Evolutionary conservation across 53 echinoderm and acorn worm species (phyloP).

Genomic region (Patiria pectinifera): DNA sequence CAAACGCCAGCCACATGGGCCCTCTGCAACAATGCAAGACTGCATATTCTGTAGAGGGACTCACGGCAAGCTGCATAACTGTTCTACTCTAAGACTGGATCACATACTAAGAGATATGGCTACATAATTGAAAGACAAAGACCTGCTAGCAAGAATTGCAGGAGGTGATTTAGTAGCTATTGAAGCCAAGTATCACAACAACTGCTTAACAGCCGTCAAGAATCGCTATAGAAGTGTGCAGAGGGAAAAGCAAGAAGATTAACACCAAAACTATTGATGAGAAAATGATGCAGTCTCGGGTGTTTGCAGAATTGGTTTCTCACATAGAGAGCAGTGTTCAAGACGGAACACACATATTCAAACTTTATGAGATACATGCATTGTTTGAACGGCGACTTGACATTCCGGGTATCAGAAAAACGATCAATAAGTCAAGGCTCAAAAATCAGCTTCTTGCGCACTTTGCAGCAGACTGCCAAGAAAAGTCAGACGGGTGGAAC

Average conservation of each 20-base stretch:
- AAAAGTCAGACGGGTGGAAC: background rate
- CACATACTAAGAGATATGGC: background rate
- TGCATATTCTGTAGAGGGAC: too few species aligned
- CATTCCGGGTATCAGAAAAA: background rate
- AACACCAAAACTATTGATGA: background rate
- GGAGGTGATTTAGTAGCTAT: slow-evolving; percentile 28
- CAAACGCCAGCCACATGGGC: too few species aligned
- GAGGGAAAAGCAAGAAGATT: background rate
- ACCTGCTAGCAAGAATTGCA: slow-evolving; percentile 19
- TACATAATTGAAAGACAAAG: background rate
- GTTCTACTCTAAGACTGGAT: background rate
- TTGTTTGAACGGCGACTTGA: background rate
- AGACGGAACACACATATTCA: background rate
- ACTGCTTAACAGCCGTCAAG: slow-evolving; percentile 42
- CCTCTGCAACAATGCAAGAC: too few species aligned
- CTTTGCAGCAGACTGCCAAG: background rate
- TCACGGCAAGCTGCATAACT: too few species aligned
- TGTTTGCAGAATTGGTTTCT: background rate
- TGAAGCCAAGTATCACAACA: slow-evolving; percentile 33
- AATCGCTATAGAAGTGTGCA: slow-evolving; percentile 5
- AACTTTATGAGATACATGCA: background rate
- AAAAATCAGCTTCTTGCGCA: background rate
- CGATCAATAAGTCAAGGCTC: background rate
- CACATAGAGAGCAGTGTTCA: background rate
- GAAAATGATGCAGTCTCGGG: background rate